Conservation (phyloP, 2,888 invertebrate genomes). For the Enoplolaimus lenunculus region DNA sequence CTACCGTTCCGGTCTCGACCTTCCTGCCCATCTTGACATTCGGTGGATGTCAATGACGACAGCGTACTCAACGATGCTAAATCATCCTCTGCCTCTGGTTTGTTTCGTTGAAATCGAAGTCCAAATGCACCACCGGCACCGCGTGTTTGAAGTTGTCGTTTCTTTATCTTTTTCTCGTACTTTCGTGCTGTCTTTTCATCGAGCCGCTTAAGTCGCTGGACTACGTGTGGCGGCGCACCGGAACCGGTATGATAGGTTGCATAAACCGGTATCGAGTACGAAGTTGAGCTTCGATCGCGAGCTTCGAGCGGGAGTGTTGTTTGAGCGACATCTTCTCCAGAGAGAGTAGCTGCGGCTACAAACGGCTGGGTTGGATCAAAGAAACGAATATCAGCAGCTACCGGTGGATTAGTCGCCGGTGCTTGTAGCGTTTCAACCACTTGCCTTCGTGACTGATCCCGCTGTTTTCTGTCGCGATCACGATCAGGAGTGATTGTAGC, state of each 20-base stretch:
- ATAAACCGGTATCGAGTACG: neutral
- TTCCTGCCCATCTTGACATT: neutral
- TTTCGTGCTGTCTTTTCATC: neutral
- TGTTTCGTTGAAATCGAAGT: too few relatives aligned
- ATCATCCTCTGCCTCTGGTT: too few relatives aligned
- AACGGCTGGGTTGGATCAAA: neutral
- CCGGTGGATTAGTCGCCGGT: neutral
- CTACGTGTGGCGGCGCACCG: neutral
- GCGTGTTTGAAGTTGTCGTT: neutral
- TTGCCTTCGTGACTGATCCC: neutral
- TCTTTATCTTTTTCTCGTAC: neutral
- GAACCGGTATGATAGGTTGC: neutral
- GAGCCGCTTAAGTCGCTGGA: neutral
- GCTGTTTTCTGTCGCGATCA: neutral
- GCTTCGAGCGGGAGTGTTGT: neutral
- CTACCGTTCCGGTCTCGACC: neutral
- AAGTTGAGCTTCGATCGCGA: neutral
- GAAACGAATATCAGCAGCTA: neutral
- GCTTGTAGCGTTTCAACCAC: neutral
- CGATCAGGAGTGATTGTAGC: neutral
- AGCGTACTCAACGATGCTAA: neutral
- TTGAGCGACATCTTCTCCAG: too few relatives aligned
- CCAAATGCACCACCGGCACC: neutral
- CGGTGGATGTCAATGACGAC: neutral
- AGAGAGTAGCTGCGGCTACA: neutral